Percentiles rank a stretch among this genome's conserved stretches.
phyloP scores from a whole-genome alignment of 1,140 invertebrate genomes.

The Lycorma delicatula region DNA sequence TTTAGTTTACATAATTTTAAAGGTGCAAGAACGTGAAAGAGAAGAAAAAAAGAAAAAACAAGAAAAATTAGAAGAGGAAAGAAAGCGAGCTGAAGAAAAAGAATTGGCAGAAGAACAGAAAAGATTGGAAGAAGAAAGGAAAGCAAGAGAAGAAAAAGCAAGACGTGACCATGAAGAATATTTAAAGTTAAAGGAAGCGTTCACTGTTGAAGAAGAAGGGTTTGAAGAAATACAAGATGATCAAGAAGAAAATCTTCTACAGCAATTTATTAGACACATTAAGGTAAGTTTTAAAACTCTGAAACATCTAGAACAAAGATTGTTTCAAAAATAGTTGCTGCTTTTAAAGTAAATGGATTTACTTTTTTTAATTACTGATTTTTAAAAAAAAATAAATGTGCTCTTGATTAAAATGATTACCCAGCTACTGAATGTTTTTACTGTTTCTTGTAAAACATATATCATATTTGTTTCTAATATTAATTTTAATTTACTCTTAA shows the following conservation, averaged over 20 bases:
- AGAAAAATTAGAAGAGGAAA: constrained; percentile 60
- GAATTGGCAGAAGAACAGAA: constrained; percentile 52
- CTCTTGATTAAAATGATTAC: no score
- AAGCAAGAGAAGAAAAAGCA: constrained; percentile 60
- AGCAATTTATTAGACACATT: constrained; percentile 53
- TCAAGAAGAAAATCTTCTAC: constrained; percentile 55
- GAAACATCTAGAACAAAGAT: no score
- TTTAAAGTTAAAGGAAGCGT: constrained; percentile 81
- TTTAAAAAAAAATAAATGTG: no score
- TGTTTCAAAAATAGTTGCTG: no score
- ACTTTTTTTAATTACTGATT: no score
- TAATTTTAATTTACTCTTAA: no score
- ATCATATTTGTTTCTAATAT: no score
- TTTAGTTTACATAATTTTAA: no score
- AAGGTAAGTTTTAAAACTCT: not conserved
- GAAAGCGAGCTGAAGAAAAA: constrained; percentile 52
- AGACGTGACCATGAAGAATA: constrained; percentile 73
- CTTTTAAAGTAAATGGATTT: no score
- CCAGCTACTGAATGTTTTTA: no score
- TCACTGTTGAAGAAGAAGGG: constrained; percentile 87
- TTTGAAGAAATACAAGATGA: constrained; percentile 62
- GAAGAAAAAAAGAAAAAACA: constrained; percentile 62
- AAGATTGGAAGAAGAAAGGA: constrained; percentile 53
- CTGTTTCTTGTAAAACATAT: no score
- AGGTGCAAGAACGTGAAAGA: constrained; percentile 56